phyloP scores from a whole-genome alignment of 1,140 invertebrate species.

The Euura saliciscinereae region DNA sequence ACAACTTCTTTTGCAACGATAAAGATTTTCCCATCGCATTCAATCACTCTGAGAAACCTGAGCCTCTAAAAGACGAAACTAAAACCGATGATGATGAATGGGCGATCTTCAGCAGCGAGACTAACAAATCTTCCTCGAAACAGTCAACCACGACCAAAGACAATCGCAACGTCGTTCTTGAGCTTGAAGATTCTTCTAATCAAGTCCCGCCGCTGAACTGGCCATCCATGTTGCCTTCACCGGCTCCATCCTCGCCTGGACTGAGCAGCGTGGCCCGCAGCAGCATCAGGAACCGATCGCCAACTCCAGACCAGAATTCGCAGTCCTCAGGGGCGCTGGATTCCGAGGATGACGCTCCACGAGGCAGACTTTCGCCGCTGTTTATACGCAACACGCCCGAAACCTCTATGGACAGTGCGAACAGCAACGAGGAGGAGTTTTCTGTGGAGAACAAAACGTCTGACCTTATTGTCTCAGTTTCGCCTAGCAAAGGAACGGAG shows the following conservation, averaged over 20 bases:
- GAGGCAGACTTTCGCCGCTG: conserved; percentile 45
- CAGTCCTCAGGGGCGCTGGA: conserved; percentile 28
- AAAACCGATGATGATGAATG: background rate
- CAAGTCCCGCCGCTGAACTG: background rate
- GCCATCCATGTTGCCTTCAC: background rate
- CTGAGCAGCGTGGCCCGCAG: conserved; percentile 15
- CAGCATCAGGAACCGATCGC: conserved; percentile 25
- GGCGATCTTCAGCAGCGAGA: background rate
- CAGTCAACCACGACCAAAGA: background rate
- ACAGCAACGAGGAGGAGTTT: conserved; percentile 30
- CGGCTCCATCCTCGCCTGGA: background rate
- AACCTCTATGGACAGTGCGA: conserved; percentile 38
- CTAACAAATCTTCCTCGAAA: background rate
- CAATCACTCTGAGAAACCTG: conserved; percentile 14
- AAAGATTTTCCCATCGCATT: conserved; percentile 24
- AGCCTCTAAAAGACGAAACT: conserved; percentile 14
- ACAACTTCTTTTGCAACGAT: background rate
- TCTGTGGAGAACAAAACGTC: conserved; percentile 17
- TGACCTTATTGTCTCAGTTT: conserved; percentile 43
- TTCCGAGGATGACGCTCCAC: conserved; percentile 28
- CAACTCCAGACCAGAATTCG: conserved; percentile 29
- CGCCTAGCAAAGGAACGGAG: conserved; percentile 28
- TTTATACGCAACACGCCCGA: conserved; percentile 46
- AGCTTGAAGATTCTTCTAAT: background rate
- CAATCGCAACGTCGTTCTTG: background rate